Evolutionary conservation across 2,888 invertebrate genomes (phyloP).

Genomic region (Neocrepidodera transversa): DNA sequence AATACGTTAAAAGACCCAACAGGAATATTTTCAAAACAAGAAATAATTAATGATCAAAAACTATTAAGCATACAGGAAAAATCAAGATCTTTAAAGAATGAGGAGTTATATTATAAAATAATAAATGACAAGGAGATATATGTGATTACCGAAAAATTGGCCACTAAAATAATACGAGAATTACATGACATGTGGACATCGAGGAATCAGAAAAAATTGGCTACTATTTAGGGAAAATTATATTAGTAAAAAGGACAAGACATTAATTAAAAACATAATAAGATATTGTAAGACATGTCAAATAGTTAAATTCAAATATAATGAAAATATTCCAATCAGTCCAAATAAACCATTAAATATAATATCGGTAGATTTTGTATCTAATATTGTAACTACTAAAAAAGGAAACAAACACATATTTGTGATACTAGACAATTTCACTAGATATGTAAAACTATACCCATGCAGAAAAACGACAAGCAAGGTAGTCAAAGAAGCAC

Average conservation of each 20-base stretch:
- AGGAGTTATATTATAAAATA: not conserved
- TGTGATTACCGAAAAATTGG: not conserved
- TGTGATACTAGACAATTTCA: not conserved
- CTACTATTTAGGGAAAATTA: not conserved
- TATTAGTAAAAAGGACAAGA: not conserved
- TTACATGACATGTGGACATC: not conserved
- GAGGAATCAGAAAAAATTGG: not conserved
- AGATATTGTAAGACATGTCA: not conserved
- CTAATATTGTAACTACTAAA: not conserved
- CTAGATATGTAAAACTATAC: too few relatives aligned
- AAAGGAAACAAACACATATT: not conserved
- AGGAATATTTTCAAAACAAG: constrained; percentile 6
- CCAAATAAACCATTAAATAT: not conserved
- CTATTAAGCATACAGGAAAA: not conserved
- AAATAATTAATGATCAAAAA: not conserved
- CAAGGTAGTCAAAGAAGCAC: too few relatives aligned
- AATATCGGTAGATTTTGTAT: not conserved
- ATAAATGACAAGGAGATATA: not conserved
- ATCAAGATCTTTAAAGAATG: not conserved
- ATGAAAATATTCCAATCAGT: not conserved
- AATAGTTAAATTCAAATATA: not conserved
- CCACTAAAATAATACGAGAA: not conserved
- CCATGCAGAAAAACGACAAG: too few relatives aligned
- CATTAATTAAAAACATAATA: not conserved
- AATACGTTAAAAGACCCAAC: not conserved